These are phyloP conservation scores for Sclerurus mexicanus DNA, from an alignment of 2,113 vertebrate genomes.

Conservation along the genomic window DNA sequence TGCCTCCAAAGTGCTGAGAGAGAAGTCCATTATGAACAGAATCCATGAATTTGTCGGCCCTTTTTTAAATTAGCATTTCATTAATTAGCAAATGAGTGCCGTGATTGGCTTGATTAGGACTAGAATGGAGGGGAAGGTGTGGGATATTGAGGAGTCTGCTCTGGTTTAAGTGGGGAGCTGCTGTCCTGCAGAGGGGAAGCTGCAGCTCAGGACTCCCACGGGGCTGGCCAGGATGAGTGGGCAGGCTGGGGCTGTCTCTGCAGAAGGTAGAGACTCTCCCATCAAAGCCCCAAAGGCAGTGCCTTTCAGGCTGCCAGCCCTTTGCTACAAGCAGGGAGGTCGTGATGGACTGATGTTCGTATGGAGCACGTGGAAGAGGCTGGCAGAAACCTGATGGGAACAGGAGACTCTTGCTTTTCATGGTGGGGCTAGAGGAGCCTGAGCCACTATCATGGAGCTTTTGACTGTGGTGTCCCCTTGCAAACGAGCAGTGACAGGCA, in stretches of 20 bases:
- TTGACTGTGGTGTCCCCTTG: background rate
- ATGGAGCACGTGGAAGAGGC: fast-evolving
- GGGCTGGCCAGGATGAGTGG: fast-evolving
- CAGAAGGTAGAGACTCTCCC: background rate
- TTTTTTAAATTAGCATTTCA: background rate
- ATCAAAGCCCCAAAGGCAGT: background rate
- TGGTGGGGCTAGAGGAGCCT: background rate
- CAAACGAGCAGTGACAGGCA: background rate
- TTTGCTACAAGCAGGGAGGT: background rate
- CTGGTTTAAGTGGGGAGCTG: background rate
- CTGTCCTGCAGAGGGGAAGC: background rate
- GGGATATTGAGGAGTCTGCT: background rate
- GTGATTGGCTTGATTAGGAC: background rate
- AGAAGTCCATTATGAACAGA: background rate
- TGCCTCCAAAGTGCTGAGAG: background rate
- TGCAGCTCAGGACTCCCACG: background rate
- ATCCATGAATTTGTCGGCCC: background rate
- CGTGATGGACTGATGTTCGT: fast-evolving
- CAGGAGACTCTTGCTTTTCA: background rate
- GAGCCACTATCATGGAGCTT: background rate
- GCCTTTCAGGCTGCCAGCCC: background rate
- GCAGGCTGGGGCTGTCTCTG: background rate
- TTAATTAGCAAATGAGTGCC: background rate
- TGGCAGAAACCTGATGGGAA: background rate
- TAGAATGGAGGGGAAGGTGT: background rate